Evolutionary conservation across 2,888 invertebrate species (phyloP).

Genomic region (Euzetes globulus): DNA sequence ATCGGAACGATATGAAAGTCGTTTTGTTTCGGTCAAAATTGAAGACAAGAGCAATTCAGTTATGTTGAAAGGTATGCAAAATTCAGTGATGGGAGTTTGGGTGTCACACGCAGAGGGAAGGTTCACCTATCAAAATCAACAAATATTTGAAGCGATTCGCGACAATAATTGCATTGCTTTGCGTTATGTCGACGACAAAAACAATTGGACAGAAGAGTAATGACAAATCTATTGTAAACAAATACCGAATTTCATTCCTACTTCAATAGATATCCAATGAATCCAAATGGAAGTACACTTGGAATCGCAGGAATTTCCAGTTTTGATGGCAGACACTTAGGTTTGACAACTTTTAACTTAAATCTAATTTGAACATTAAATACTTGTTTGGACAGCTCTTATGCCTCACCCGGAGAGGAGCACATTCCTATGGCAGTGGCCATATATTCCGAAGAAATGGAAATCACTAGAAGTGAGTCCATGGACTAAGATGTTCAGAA

Average conservation of each 20-base stretch:
- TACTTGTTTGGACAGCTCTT: conserved; percentile 58
- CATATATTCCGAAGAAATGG: conserved; percentile 55
- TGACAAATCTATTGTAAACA: neutral
- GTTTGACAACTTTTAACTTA: neutral
- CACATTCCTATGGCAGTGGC: conserved; percentile 82
- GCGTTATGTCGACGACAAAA: conserved; percentile 73
- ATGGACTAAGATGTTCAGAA: conserved; percentile 85
- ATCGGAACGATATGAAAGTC: conserved; percentile 79
- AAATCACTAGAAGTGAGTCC: conserved; percentile 60
- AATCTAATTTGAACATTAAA: neutral
- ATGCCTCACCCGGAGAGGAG: conserved; percentile 99
- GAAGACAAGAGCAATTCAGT: conserved; percentile 61
- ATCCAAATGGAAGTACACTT: conserved; percentile 80
- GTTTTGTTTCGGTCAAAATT: conserved; percentile 69
- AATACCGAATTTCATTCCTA: neutral
- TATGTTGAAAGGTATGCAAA: conserved; percentile 83
- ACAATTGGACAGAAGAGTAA: conserved; percentile 55
- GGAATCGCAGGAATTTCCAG: conserved; percentile 88
- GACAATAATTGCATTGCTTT: conserved; percentile 62
- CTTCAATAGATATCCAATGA: conserved; percentile 67
- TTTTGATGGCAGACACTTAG: conserved; percentile 75
- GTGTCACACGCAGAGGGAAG: conserved; percentile 90
- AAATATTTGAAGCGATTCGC: conserved; percentile 45
- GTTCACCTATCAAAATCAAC: conserved; percentile 50
- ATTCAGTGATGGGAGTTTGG: conserved; percentile 87